Percentiles rank a stretch among this genome's conserved stretches.
phyloP scores from a whole-genome alignment of 1,140 invertebrate genomes.

The Caenorhabditis tropicalis region DNA sequence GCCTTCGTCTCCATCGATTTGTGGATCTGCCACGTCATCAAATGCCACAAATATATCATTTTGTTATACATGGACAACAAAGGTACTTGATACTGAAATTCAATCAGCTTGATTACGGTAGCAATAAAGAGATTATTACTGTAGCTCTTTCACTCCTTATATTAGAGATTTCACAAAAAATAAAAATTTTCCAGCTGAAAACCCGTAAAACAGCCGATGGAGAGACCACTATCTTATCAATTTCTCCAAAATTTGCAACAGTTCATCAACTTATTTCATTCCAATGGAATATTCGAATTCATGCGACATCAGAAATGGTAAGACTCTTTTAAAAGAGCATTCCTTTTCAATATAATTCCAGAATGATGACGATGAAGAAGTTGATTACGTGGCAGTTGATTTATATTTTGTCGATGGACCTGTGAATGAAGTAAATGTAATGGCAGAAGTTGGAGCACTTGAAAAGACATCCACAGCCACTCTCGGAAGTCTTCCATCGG shows the following conservation, averaged over 20 bases:
- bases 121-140: too few relatives aligned
- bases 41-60: not conserved
- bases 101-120: too few relatives aligned
- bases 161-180: too few relatives aligned
- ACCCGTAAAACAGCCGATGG: conserved; percentile 47
- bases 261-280: conserved; percentile 71
- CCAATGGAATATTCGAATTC: conserved; percentile 69
- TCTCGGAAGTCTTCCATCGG: not conserved
- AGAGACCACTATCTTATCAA: conserved; percentile 65
- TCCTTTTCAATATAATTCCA: not conserved
- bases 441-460: conserved; percentile 3
- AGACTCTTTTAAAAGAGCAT: not conserved
- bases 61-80: conserved; percentile 29
- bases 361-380: conserved; percentile 55
- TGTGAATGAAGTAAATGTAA: conserved; percentile 47
- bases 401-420: conserved; percentile 59
- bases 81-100: not conserved
- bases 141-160: too few relatives aligned
- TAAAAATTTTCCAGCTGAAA: conserved; percentile 27
- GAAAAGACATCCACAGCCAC: conserved; percentile 16
- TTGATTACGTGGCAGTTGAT: conserved; percentile 58
- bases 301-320: conserved; percentile 61
- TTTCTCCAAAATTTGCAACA: conserved; percentile 71
- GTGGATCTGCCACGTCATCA: not conserved
- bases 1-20: not conserved